Base-by-base conservation (phyloP, 37 sponge, comb jelly and placozoan species). In the Ephydatia muelleri region DNA sequence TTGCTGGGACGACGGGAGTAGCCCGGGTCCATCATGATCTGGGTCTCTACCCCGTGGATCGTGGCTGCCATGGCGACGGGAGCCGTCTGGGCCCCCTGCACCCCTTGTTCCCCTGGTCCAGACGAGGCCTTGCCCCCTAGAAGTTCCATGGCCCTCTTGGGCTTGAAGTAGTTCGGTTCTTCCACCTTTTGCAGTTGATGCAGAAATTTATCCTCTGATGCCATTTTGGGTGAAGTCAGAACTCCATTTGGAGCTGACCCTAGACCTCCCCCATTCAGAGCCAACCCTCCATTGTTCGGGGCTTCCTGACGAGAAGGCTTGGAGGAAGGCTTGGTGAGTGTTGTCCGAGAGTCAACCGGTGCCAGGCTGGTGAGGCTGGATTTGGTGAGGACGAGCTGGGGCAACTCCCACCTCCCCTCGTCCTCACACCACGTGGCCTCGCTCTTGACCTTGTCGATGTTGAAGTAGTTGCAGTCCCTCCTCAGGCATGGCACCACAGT, bases 401-500 rank as follows among this genome's bases (percentile, higher is more conserved):
- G 97, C 23, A 98, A 71, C 2, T 79, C 77, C 97, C 95, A 98
- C 35, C 91, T 39, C 9, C 75, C 73, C 13, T 36, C 57, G 21
- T 96, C 95, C 31, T 84, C 84, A 67, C 89, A 78, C 89, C 93
- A 98, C 69, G 65, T 72, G 49, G 87, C 85, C 36, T 95, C 95
- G 21, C 49, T 69, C 25, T 71, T 85, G 38, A 98, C 83, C 67
- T 82, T 86, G 43, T 98, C 99, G 35, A 98, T 79, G 84, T 98
- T 95, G 87, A 81, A 92, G 83, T 98, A 98, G 94, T 98, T 98
- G 82, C 99, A 97, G 82, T 96, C 95, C 22, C 92, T 82, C n/a
- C 97, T 74, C 0, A 98, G 73, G 34, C 85, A 85, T 3, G 95
- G 93, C 2, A 89, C 88, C 37, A 96, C 65, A 19, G 83, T 91